Conservation (phyloP, 2,113 vertebrate species). For the Sebastes schlegelii region DNA sequence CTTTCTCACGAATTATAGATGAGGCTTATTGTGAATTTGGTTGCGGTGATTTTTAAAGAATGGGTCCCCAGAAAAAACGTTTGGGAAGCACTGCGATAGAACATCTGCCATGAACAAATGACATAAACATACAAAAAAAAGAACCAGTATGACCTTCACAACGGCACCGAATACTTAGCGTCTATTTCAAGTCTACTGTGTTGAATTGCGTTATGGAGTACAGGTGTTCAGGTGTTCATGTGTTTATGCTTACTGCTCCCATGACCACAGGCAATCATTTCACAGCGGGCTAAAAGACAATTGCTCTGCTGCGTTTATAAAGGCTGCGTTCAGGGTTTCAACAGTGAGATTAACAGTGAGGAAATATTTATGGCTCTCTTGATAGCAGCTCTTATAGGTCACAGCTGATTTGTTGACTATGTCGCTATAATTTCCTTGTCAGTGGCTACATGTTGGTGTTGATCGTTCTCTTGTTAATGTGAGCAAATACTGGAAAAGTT, state of each 20-base stretch:
- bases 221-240: slow-evolving; percentile 38
- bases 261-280: slow-evolving; percentile 49
- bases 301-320: slow-evolving; percentile 43
- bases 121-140: background rate
- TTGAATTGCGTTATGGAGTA: slow-evolving; percentile 23
- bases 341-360: slow-evolving; percentile 60
- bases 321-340: slow-evolving; percentile 43
- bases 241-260: slow-evolving; percentile 49
- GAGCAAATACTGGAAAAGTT: slow-evolving; percentile 23
- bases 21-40: too few species aligned
- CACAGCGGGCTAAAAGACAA: slow-evolving; percentile 60
- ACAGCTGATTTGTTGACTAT: slow-evolving; percentile 51
- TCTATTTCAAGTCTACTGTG: slow-evolving; percentile 1
- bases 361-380: slow-evolving; percentile 53
- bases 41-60: too few species aligned
- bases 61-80: too few species aligned
- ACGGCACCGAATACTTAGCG: background rate
- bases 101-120: background rate
- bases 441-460: slow-evolving; percentile 10
- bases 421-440: slow-evolving; percentile 60
- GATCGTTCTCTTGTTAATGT: slow-evolving; percentile 10
- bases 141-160: background rate
- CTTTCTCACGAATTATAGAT: too few species aligned
- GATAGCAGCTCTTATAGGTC: slow-evolving; percentile 42
- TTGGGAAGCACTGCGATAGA: too few species aligned